Conservation (phyloP, 1,140 invertebrate genomes). For the Cyphomyrmex costatus region DNA sequence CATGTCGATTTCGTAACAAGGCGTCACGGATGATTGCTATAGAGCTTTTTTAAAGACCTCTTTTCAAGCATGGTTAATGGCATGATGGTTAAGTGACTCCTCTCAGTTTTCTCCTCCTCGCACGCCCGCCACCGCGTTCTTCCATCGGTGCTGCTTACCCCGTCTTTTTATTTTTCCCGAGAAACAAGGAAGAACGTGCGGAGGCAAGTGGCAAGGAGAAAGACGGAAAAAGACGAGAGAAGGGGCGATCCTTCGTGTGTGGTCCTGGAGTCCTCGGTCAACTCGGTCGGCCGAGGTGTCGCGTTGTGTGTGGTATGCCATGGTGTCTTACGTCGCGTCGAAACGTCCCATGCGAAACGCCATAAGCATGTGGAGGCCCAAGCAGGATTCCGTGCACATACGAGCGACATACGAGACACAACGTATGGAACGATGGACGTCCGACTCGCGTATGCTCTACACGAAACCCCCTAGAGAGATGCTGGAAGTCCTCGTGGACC, state of each 20-base stretch:
- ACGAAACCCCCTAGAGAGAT: conserved; percentile 56
- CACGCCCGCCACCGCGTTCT: conserved; percentile 44
- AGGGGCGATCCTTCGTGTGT: conserved; percentile 84
- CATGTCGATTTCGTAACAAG: conserved; percentile 59
- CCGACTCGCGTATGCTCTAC: background rate
- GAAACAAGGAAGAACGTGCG: conserved; percentile 58
- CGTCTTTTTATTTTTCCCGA: conserved; percentile 58
- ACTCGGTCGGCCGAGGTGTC: conserved; percentile 80
- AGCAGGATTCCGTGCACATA: conserved; percentile 27
- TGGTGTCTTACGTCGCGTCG: conserved; percentile 77
- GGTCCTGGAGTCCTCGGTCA: conserved; percentile 80
- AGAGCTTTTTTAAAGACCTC: conserved; percentile 44
- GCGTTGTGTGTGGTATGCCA: conserved; percentile 84
- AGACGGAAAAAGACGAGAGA: conserved; percentile 64
- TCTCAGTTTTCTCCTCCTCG: conserved; percentile 59
- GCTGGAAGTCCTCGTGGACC: background rate
- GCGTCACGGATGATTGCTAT: background rate
- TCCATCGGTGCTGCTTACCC: conserved; percentile 29
- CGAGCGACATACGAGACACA: background rate
- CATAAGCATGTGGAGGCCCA: conserved; percentile 52
- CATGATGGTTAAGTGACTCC: conserved; percentile 67
- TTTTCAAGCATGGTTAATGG: conserved; percentile 66
- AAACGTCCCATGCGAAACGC: conserved; percentile 66
- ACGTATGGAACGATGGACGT: background rate
- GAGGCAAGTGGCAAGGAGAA: conserved; percentile 61